Evolutionary conservation across 2,888 invertebrate species (phyloP).

Genomic region (Eilema sororculum): DNA sequence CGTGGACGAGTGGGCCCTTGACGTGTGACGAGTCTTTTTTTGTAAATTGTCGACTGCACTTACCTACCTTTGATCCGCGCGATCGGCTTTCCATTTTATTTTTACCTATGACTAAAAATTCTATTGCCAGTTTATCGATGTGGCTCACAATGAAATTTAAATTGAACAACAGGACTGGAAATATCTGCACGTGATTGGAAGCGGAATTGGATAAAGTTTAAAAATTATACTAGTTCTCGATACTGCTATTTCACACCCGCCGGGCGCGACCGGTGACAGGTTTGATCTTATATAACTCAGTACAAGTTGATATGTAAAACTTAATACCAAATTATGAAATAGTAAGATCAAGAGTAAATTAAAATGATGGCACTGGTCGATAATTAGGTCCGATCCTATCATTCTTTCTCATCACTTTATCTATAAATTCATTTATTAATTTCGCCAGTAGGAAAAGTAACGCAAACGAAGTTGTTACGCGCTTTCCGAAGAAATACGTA

Average conservation of each 20-base stretch:
- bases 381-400: too few species aligned
- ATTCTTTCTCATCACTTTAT: not conserved
- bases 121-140: not conserved
- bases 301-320: too few species aligned
- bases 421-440: not conserved
- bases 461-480: not conserved
- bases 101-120: not conserved
- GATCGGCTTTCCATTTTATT: not conserved
- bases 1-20: not conserved
- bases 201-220: conserved; percentile 11
- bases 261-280: not conserved
- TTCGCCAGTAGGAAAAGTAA: not conserved
- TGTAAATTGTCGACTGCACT: not conserved
- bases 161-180: not conserved
- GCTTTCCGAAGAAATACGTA: not conserved
- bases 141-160: not conserved
- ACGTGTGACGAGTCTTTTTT: not conserved
- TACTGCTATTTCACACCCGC: not conserved
- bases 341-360: too few species aligned
- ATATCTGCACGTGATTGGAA: conserved; percentile 16
- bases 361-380: too few species aligned
- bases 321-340: too few species aligned
- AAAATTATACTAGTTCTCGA: conserved; percentile 16
- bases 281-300: not conserved
- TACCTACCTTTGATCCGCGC: not conserved